phyloP scores from a whole-genome alignment of 2,797 vertebrate species.

The Neoniphon sammara region DNA sequence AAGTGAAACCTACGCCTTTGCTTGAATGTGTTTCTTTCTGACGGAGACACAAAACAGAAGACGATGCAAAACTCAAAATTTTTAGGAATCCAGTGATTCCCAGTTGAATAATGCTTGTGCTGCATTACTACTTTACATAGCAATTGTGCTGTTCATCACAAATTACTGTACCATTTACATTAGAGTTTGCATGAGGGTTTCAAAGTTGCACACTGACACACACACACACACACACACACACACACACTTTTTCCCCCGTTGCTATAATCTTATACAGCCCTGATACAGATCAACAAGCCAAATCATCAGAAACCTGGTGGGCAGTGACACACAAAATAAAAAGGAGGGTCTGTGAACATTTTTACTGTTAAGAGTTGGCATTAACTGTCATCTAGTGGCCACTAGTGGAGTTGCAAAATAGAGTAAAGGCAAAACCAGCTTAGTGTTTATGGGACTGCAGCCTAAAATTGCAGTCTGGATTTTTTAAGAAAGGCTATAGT shows the following conservation, averaged over 20 bases:
- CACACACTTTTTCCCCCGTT: conserved; percentile 1
- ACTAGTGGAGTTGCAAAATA: conserved; percentile 6
- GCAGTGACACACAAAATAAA: conserved; percentile 24
- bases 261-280: background rate
- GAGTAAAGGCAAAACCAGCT: background rate
- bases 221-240: too few relatives aligned
- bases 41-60: too few relatives aligned
- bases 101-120: too few relatives aligned
- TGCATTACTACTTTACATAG: too few relatives aligned
- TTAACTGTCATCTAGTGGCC: conserved; percentile 75
- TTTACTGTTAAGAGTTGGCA: conserved; percentile 46
- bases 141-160: background rate
- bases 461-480: background rate
- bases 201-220: background rate
- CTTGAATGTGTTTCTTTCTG: too few relatives aligned
- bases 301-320: conserved; percentile 22
- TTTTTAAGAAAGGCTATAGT: background rate
- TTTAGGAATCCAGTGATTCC: too few relatives aligned
- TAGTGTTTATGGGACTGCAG: background rate
- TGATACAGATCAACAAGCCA: conserved; percentile 41
- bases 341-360: background rate
- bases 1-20: too few relatives aligned
- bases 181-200: background rate
- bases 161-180: background rate
- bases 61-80: too few relatives aligned